A percentile compares a stretch with the other conserved stretches of the same genome.
These are phyloP conservation scores for Ormyrus pomaceus DNA, from an alignment of 2,888 invertebrate species.

Conservation along the genomic window DNA sequence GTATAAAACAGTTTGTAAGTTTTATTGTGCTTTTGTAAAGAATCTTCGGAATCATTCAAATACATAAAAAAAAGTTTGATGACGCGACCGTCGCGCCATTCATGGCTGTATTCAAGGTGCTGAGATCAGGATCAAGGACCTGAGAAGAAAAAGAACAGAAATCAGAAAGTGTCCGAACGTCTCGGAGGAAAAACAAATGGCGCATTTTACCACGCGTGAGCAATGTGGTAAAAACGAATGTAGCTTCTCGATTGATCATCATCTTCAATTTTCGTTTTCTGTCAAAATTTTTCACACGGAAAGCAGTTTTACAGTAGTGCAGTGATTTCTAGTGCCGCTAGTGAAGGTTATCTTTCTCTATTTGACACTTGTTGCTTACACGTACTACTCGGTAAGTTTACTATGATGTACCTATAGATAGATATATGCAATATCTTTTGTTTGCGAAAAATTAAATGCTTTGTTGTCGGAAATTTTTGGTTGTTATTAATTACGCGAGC, in stretches of 20 bases:
- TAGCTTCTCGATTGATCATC: neutral
- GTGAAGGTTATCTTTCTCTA: too few species aligned
- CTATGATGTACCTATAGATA: too few species aligned
- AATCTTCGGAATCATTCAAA: constrained; percentile 4
- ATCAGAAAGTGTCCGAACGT: constrained; percentile 13
- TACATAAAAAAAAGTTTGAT: constrained; percentile 11
- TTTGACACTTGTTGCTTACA: constrained; percentile 44
- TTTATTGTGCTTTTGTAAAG: neutral
- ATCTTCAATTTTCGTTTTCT: neutral
- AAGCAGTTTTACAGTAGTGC: too few species aligned
- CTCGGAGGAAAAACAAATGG: constrained; percentile 48
- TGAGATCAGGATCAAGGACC: constrained; percentile 56
- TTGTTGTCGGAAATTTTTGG: neutral
- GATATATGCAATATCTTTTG: neutral
- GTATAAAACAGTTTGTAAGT: too few species aligned
- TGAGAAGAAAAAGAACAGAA: constrained; percentile 44
- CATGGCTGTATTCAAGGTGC: constrained; percentile 53
- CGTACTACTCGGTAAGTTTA: neutral
- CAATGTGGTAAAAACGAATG: neutral
- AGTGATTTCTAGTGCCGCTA: too few species aligned
- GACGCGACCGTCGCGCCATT: constrained; percentile 47
- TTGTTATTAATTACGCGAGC: too few species aligned
- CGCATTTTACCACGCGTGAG: constrained; percentile 3
- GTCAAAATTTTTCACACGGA: neutral
- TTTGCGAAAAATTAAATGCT: neutral